Evolutionary conservation across 2,797 vertebrate species (phyloP), one percentile per base, ranked within the genome.

Genomic region (Gallinago solitaria): DNA sequence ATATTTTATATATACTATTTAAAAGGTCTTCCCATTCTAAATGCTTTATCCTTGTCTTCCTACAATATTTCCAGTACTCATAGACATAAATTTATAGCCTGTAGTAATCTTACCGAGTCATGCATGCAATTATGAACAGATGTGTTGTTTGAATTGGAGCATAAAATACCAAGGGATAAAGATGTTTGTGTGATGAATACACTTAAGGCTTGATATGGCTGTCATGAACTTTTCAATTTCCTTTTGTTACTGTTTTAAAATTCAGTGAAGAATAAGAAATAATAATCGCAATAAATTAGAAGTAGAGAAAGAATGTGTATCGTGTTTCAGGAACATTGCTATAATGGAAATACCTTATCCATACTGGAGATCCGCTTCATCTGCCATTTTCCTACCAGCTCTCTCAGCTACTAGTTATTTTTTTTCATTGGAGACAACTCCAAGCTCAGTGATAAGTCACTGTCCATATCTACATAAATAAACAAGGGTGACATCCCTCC

Each of bases 81-180:
- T 10, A 90, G 68, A 59, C 51, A 28, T 67, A 74, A 88, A 86
- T 95, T 79, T 68, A 51, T 83, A 83, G 83, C 94, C 92, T 65
- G 43, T 84, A 93, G 94, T 94, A 90, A 94, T 81, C 77, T 90
- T 81, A 76, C 32, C 0, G 3, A 91, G 74, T 94, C 95, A 93
- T 84, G 85, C 82, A 76, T 90, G 70, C 91, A 84, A 16, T 90
- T 91, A 95, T 45, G 87, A 92, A 82, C 87, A 95, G 93, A 93
- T 93, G 92, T 86, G 87, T 94, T 90, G 27, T 54, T 73, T 88
- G 91, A 94, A 95, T 83, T 95, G 80, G 87, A 93, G 87, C 93
- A 93, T 91, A 91, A 95, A 95, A 88, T 79, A 94, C 63, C 64
- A 73, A 95, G 74, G 56, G 57, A 95, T 90, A 73, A 91, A 92